Base-by-base conservation (phyloP, 2,113 vertebrate species). In the Sprattus sprattus region DNA sequence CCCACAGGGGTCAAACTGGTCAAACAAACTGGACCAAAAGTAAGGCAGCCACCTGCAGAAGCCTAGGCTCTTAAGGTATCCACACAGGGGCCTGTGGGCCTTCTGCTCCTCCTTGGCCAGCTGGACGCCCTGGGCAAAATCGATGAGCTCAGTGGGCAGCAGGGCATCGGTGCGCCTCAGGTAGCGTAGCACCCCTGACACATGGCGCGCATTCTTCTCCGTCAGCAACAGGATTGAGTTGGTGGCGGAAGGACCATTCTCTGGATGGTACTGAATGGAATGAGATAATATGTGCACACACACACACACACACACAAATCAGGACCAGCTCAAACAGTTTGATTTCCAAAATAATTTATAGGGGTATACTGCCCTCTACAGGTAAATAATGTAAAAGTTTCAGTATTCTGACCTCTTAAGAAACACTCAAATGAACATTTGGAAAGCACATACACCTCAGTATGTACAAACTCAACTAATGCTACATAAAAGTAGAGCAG, bases 181-280 rank as follows among this genome's bases (percentile, higher is more conserved):
- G 89, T 95, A 98, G 1, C 45, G 91, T 46, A 98, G 84, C 47
- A 99, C 47, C 0, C 93, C 95, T 0, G 90, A 86, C 0, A 94
- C 89, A 0, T 95, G 94, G 71, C 88, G 85, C 0, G 88, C 85
- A 18, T 92, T 94, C 80, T 81, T 92, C 90, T 98, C 97, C 0
- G 97, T 95, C 86, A 99, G 90, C 50, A 99, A 88, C 87, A 98
- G 75, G 50, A 99, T 85, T 0, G 98, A 99, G 57, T 91, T 94
- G 85, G 93, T 84, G 50, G 87, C 67, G 5, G 9, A 32, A 15
- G 67, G 28, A 10, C 15, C 15, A 15, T 39, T 32, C 67, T 75
- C 28, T 15, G 28, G 67, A 39, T 39, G 67, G 28, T 75, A 75
- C 67, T 75, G 67, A 64, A 45, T 18, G 39, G 4, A 83, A 67